Base-by-base conservation (phyloP, 2,797 vertebrate species). In the Galaxias olidus region DNA sequence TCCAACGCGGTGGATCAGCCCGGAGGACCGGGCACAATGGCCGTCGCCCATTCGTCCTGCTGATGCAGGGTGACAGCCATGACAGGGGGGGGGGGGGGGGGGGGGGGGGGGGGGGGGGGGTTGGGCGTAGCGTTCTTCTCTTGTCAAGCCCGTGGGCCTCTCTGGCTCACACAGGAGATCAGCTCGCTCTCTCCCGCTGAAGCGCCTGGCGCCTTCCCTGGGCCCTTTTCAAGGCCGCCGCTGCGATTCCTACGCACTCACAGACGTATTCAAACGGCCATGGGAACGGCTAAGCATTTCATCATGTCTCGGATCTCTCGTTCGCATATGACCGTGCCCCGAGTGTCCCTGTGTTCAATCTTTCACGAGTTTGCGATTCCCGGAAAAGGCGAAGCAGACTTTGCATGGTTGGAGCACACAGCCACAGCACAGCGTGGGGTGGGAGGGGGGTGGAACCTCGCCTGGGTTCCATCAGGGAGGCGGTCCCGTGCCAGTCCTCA, bases 41-140 rank as follows among this genome's bases (percentile, higher is more conserved):
- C 69, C 75, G 0, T 89, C 87, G 87, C 65, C 84, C 69, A 77
- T 90, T 89, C 67, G 69, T 61, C 71, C 19, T 14, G 43, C 68
- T 89, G 89, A 91, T 91, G 70, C 79, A 65, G 69, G 71, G 68
- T 86, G 91, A 90, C 89, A 90, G 80, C 86, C 89, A 74, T 88
- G 85, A 72, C 82, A 71, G 80, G 79, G 68, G 49, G 60, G 60
- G 51, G 11, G 44, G 61, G 65, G 69, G 18, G 1, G 18, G 51
- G 61, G 47, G 51, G 60, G 50, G n/a, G 52, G 57, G 76, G 55
- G 68, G 65, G 59, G 65, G 68, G 66, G 61, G 62, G 65, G 10
- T 63, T 66, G 60, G 77, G 79, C 44, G 59, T n/a, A 65, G 55
- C 11, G 42, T 19, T 6, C 58, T 68, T 82, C 68, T 61, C 85